Evolutionary conservation across 2,113 vertebrate genomes (phyloP).

Genomic region (Formicarius rufipectus): DNA sequence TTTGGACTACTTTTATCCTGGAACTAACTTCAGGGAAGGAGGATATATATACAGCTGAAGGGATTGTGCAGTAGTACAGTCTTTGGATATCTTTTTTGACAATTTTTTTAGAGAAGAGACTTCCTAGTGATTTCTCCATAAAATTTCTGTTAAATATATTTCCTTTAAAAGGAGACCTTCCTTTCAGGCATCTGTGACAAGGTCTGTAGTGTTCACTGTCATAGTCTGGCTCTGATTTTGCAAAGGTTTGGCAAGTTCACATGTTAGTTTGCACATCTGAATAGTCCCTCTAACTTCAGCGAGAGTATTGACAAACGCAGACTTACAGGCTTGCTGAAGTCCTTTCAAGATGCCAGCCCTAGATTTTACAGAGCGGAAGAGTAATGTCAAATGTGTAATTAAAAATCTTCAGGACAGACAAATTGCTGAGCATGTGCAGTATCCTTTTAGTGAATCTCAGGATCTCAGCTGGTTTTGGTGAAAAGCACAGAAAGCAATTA

Average conservation of each 20-base stretch:
- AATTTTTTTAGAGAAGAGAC: not conserved
- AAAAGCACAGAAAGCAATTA: slow-evolving; percentile 59
- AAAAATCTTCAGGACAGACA: not conserved
- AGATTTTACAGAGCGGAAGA: not conserved
- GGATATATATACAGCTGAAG: not conserved
- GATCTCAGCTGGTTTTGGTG: slow-evolving; percentile 61
- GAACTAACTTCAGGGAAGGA: not conserved
- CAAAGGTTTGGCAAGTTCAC: not conserved
- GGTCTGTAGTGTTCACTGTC: not conserved
- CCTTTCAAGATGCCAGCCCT: not conserved
- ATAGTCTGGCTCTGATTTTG: not conserved
- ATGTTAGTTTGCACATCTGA: not conserved
- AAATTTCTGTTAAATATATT: not conserved
- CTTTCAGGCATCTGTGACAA: not conserved
- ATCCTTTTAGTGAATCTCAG: slow-evolving; percentile 34
- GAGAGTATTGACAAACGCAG: not conserved
- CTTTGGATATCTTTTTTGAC: not conserved
- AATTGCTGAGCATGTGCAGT: slow-evolving; percentile 29
- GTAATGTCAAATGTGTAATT: slow-evolving; percentile 3
- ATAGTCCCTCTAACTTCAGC: not conserved
- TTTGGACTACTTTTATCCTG: not conserved
- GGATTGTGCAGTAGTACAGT: not conserved
- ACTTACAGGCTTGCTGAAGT: not conserved
- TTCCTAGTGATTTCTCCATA: not conserved
- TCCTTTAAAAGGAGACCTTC: not conserved